Conservation (phyloP, 2,797 vertebrate species). For the Labroides dimidiatus region DNA sequence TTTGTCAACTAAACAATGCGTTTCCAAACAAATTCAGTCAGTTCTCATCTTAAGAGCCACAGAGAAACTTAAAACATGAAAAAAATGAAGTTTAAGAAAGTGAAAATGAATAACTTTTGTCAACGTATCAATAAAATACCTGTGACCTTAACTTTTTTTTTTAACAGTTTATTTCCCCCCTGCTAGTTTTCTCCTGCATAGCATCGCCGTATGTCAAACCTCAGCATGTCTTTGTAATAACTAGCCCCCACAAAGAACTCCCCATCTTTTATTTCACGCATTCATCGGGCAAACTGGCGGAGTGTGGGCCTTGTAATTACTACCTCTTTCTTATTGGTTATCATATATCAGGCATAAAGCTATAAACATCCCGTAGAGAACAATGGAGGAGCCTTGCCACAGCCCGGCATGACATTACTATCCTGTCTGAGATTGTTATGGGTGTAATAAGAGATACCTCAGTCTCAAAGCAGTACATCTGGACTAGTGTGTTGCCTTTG, state of each 20-base stretch:
- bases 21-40: no score
- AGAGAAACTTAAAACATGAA: no score
- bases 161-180: no score
- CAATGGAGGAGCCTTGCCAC: conserved; percentile 75
- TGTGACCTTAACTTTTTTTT: no score
- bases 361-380: conserved; percentile 76
- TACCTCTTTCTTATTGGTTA: conserved; percentile 81
- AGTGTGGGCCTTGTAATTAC: conserved; percentile 82
- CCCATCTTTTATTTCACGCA: conserved; percentile 80
- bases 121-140: no score
- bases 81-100: no score
- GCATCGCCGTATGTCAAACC: conserved; percentile 53
- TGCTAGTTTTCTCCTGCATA: conserved; percentile 30
- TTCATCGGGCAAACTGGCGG: conserved; percentile 69
- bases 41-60: no score
- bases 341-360: conserved; percentile 80
- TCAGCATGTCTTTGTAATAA: conserved; percentile 75
- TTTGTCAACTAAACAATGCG: no score
- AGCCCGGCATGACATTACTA: conserved; percentile 72
- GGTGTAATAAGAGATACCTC: conserved; percentile 81
- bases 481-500: conserved; percentile 64
- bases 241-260: conserved; percentile 62
- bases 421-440: conserved; percentile 81
- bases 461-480: conserved; percentile 75
- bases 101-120: no score